A percentile compares a stretch with the other conserved stretches of the same genome.
Evolutionary conservation across 2,113 vertebrate genomes (phyloP).

Genomic region (Cygnus buccinator): DNA sequence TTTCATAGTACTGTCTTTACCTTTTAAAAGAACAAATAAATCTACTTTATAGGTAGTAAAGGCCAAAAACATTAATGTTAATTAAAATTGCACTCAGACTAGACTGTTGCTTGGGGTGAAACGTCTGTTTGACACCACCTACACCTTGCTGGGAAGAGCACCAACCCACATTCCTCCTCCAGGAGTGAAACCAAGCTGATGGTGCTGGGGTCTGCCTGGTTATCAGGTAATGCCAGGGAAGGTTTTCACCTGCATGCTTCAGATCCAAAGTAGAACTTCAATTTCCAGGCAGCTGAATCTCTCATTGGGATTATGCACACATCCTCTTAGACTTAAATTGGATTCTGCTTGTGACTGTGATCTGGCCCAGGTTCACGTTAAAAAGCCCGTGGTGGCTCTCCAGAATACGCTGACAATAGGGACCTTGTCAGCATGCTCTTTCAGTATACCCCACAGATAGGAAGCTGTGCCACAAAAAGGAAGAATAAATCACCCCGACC

Average conservation of each 20-base stretch:
- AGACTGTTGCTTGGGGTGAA: background rate
- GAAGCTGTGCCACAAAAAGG: background rate
- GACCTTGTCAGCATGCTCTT: accelerated
- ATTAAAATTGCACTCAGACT: background rate
- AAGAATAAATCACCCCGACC: background rate
- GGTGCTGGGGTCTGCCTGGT: background rate
- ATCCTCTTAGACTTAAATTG: background rate
- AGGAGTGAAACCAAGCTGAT: background rate
- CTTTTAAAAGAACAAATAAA: background rate
- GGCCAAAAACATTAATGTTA: background rate
- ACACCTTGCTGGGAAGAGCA: accelerated
- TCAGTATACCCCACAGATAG: accelerated
- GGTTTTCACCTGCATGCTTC: background rate
- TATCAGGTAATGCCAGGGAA: background rate
- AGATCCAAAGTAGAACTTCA: background rate
- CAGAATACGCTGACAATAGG: accelerated
- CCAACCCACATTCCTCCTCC: accelerated
- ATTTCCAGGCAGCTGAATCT: background rate
- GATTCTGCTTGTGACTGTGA: background rate
- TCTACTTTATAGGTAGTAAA: background rate
- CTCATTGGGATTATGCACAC: background rate
- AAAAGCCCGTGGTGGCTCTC: background rate
- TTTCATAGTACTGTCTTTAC: background rate
- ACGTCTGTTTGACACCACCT: background rate
- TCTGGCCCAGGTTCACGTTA: background rate